Evolutionary conservation across 2,888 invertebrate genomes (phyloP).

Genomic region (Herminia tarsipennalis): DNA sequence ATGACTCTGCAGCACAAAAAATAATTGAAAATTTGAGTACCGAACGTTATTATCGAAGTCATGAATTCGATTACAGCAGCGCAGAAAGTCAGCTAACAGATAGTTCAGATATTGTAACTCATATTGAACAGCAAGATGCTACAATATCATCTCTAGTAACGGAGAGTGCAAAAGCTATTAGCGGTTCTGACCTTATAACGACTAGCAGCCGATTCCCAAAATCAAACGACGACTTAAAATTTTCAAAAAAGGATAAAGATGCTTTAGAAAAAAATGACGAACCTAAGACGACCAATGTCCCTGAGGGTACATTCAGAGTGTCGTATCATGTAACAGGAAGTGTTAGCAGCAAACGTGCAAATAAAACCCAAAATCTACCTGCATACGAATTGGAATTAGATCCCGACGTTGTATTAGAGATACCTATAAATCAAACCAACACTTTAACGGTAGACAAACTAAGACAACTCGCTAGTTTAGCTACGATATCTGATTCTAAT

Average conservation of each 20-base stretch:
- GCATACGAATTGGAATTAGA: slow-evolving; percentile 76
- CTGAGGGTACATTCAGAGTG: slow-evolving; percentile 77
- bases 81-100: slow-evolving; percentile 34
- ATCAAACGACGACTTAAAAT: slow-evolving; percentile 66
- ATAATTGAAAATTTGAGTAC: slow-evolving; percentile 58
- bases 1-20: slow-evolving; percentile 57
- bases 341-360: slow-evolving; percentile 79
- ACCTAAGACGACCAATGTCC: slow-evolving; percentile 50
- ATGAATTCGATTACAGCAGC: slow-evolving; percentile 46
- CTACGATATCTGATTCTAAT: slow-evolving; percentile 82
- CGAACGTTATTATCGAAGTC: slow-evolving; percentile 56
- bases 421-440: slow-evolving; percentile 73
- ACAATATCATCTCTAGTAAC: slow-evolving; percentile 47
- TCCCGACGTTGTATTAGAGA: slow-evolving; percentile 78
- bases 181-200: slow-evolving; percentile 41
- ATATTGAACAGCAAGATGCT: slow-evolving; percentile 45
- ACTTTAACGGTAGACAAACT: slow-evolving; percentile 77
- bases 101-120: slow-evolving; percentile 53
- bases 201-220: slow-evolving; percentile 70
- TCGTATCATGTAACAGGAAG: slow-evolving; percentile 81
- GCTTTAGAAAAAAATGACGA: slow-evolving; percentile 36
- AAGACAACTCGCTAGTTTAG: slow-evolving; percentile 84
- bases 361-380: slow-evolving; percentile 74
- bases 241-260: slow-evolving; percentile 39
- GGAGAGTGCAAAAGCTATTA: slow-evolving; percentile 51